Evolutionary conservation across 2,888 invertebrate genomes (phyloP), one percentile per base, ranked within the genome.

Genomic region (Ornithoptera priamus): DNA sequence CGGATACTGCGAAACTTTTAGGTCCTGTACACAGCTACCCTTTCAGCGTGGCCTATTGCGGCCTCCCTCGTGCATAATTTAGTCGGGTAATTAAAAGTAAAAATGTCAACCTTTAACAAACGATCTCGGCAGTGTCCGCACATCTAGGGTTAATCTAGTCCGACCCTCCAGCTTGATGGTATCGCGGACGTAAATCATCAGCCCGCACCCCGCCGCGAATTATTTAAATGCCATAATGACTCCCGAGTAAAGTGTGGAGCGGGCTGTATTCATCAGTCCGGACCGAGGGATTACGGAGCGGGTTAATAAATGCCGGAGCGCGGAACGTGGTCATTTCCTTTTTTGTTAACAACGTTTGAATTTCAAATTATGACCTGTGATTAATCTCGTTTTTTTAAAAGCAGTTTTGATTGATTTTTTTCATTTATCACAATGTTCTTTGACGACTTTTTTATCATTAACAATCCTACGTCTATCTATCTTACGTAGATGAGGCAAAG

Each of bases 161-260:
- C 39, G 39, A 39, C 39, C 39, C 7, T 39, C 39, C 39, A 39
- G 39, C 39, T 8, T 39, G 8, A 39, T 39, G 39, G 39, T 30
- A 30, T 30, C 30, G 30, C 30, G 59, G 60, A 67, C 73, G 87
- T 90, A 90, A 90, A 89, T 90, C 90, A 89, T 78, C 86, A 82
- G 46, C 82, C 78, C 84, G 82, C 74, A 82, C 78, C 85, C 83
- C 76, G 80, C 80, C 83, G 83, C 86, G 88, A 92, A 90, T 90
- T 93, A 93, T 93, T 93, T 92, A 90, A 92, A 92, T 88, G 85
- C 89, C 87, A 88, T 93, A 93, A 93, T 93, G 90, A 82, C 84
- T 67, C 58, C 61, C 61, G 90, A 81, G 84, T 81, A 86, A 88
- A 86, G 86, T 86, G 85, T 82, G 83, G 83, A 84, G 86, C 82